A percentile compares a stretch with the other conserved stretches of the same genome.
phyloP scores from a whole-genome alignment of 1,140 invertebrate species.

The Luehdorfia chinensis region DNA sequence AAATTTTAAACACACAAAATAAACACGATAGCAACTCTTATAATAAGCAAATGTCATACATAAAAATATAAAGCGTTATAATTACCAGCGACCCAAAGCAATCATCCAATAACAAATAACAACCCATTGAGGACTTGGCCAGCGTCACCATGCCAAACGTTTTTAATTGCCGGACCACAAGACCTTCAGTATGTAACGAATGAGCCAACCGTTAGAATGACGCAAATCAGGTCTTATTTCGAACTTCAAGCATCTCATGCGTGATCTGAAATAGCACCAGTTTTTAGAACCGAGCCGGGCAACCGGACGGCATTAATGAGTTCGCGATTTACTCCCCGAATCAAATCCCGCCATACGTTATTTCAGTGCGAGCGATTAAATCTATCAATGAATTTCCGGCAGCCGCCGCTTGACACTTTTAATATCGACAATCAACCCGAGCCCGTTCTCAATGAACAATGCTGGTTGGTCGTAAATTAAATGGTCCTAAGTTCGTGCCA shows the following conservation, averaged over 20 bases:
- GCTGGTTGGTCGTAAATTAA: constrained; percentile 58
- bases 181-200: too few relatives aligned
- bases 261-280: constrained; percentile 47
- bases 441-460: constrained; percentile 63
- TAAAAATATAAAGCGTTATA: too few relatives aligned
- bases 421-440: constrained; percentile 61
- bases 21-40: too few relatives aligned
- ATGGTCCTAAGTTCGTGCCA: constrained; percentile 46
- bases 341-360: constrained; percentile 53
- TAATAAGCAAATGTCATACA: too few relatives aligned
- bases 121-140: too few relatives aligned
- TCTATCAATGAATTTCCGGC: constrained; percentile 73
- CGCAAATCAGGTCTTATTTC: constrained; percentile 38
- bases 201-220: too few relatives aligned
- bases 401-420: constrained; percentile 61
- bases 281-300: constrained; percentile 43
- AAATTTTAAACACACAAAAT: too few relatives aligned
- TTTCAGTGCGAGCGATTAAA: constrained; percentile 62
- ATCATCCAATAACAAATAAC: too few relatives aligned
- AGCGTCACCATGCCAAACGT: too few relatives aligned
- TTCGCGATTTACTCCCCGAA: constrained; percentile 62
- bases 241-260: constrained; percentile 40
- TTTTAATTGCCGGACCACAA: too few relatives aligned
- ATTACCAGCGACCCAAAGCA: too few relatives aligned
- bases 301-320: constrained; percentile 69